Conservation (phyloP, 2,888 invertebrate species). For the Caradrina clavipalpis region DNA sequence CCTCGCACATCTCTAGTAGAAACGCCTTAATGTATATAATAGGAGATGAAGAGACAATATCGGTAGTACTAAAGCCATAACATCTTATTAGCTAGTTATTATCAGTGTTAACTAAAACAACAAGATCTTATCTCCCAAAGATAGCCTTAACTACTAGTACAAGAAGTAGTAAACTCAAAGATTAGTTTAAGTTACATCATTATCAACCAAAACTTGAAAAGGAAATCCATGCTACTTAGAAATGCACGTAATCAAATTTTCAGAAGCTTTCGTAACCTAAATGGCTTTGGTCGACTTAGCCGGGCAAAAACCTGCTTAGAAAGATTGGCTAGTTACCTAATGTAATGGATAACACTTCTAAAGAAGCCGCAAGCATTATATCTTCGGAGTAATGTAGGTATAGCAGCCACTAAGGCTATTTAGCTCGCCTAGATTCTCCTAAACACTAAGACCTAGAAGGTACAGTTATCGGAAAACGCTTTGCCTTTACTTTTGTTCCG, state of each 20-base stretch:
- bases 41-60: neutral
- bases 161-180: constrained; percentile 28
- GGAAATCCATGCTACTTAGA: constrained; percentile 24
- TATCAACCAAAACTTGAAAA: constrained; percentile 28
- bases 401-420: constrained; percentile 60
- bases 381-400: constrained; percentile 59
- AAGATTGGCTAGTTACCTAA: constrained; percentile 82
- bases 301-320: constrained; percentile 73
- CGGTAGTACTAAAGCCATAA: neutral
- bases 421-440: constrained; percentile 64
- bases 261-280: constrained; percentile 73
- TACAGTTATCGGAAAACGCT: constrained; percentile 55
- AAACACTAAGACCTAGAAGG: constrained; percentile 48
- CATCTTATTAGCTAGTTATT: constrained; percentile 33
- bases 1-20: too few relatives aligned
- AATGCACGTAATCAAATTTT: constrained; percentile 74
- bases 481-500: constrained; percentile 46
- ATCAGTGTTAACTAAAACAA: constrained; percentile 37
- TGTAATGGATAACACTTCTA: constrained; percentile 83
- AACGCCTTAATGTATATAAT: neutral
- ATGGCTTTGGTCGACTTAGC: constrained; percentile 67
- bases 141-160: constrained; percentile 33
- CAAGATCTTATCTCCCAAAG: constrained; percentile 38
- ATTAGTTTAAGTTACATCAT: constrained; percentile 35
- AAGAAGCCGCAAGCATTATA: constrained; percentile 72